Base-by-base conservation (phyloP, 1,140 invertebrate species). In the Drosophila quadrilineata region DNA sequence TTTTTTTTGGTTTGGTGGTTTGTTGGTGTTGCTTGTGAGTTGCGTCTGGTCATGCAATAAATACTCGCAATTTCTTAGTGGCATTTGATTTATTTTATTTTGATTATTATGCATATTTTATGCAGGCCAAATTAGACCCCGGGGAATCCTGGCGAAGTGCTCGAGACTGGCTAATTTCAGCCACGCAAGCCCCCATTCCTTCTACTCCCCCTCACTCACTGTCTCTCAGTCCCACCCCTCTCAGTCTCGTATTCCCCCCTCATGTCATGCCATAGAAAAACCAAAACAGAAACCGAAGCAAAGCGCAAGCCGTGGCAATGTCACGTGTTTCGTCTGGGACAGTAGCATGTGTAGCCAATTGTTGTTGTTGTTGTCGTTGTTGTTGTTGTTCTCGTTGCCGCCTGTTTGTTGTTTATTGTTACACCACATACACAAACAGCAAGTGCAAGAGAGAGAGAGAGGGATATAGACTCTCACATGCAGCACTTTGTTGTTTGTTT, bases 31-130 rank as follows among this genome's bases (percentile, higher is more conserved):
- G n/a, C n/a, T n/a, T n/a, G n/a, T n/a, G 38, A 56, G 41, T 63
- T 67, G 45, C 43, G 64, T 54, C 41, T 53, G 66, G 56, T 71
- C 21, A 41, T 65, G 54, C 57, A 80, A 79, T 79, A 79, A 79
- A 80, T 65, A 59, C 45, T 50, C 35, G 54, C 62, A 58, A 43
- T 50, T 65, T 46, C 56, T 65, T 79, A 84, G 63, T 58, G 63
- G 66, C 77, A 52, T 68, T 82, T 82, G 77, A 76, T 82, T 85
- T 82, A 82, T 77, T 70, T 70, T 82, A 84, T 82, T 82, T 82
- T 84, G 82, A 82, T 82, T 84, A 82, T 82, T 82, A 73, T 71
- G 69, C 67, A 85, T 77, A 84, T 77, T 84, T 84, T 72, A 74
- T 77, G 75, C 71, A 72, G 38, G 46, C 50, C 52, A 57, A 77